A percentile compares a stretch with the other conserved stretches of the same genome.
Conservation (phyloP, 2,113 vertebrate genomes). For the Dicaeum eximium region DNA sequence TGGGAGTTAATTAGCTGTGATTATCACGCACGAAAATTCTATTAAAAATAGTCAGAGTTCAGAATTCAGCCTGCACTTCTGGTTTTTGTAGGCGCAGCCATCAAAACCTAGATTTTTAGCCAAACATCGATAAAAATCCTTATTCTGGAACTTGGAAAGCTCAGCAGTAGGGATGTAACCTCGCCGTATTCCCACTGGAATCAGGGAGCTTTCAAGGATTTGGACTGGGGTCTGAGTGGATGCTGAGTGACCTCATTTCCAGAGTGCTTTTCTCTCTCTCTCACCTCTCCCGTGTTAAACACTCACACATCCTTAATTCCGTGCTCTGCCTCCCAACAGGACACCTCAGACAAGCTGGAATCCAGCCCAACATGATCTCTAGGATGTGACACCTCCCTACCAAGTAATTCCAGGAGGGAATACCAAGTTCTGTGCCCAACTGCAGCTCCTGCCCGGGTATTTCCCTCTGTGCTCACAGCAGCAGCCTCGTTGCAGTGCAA, state of each 20-base stretch:
- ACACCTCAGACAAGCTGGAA: background rate
- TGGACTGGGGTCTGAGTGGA: background rate
- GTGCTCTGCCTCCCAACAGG: background rate
- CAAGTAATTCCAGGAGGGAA: background rate
- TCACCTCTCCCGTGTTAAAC: background rate
- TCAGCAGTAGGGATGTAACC: background rate
- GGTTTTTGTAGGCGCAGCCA: background rate
- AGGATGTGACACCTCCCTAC: background rate
- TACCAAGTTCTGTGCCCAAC: fast-evolving
- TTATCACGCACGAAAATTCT: background rate
- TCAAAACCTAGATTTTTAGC: background rate
- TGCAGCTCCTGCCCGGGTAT: background rate
- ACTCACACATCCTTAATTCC: background rate
- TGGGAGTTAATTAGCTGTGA: background rate
- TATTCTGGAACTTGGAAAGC: background rate
- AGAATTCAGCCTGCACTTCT: background rate
- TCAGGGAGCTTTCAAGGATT: background rate
- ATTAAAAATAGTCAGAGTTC: background rate
- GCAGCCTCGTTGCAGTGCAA: fast-evolving
- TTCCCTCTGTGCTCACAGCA: background rate
- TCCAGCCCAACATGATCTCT: background rate
- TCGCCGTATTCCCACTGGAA: background rate
- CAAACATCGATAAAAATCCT: background rate
- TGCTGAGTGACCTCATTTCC: background rate
- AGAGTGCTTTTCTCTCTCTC: background rate